A percentile compares a stretch with the other conserved stretches of the same genome.
Conservation (phyloP, 2,888 invertebrate species). For the Calameuta filiformis region DNA sequence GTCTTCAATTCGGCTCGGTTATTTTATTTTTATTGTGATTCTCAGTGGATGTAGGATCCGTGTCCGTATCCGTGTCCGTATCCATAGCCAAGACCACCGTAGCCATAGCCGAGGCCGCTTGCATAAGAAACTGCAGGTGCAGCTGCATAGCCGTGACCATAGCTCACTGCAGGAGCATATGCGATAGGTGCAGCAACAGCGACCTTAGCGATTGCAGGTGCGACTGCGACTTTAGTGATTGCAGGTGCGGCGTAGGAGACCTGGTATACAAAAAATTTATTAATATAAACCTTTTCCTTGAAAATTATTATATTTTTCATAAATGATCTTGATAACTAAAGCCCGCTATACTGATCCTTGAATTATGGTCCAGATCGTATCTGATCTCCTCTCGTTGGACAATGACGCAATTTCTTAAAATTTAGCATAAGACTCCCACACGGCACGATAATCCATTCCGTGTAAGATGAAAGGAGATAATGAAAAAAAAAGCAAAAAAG, state of each 20-base stretch:
- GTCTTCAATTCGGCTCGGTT: too few relatives aligned
- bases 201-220: constrained; percentile 33
- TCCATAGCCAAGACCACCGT: constrained; percentile 43
- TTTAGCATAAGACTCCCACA: too few relatives aligned
- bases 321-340: too few relatives aligned
- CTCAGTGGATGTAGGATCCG: not conserved
- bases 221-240: constrained; percentile 39
- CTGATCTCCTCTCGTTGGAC: too few relatives aligned
- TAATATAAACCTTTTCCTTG: too few relatives aligned
- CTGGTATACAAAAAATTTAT: constrained; percentile 12
- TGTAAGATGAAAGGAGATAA: too few relatives aligned
- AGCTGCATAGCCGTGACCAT: constrained; percentile 30
- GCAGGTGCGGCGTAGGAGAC: constrained; percentile 43
- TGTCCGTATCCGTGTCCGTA: constrained; percentile 30
- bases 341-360: too few relatives aligned
- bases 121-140: constrained; percentile 26
- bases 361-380: too few relatives aligned
- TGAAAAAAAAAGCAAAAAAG: not conserved
- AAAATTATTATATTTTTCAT: too few relatives aligned
- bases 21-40: too few relatives aligned
- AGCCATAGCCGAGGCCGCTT: constrained; percentile 45
- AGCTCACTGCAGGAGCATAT: constrained; percentile 36
- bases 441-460: too few relatives aligned
- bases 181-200: constrained; percentile 41
- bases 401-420: too few relatives aligned